phyloP scores from a whole-genome alignment of 2,113 vertebrate genomes.

The Acrocephalus kingi region DNA sequence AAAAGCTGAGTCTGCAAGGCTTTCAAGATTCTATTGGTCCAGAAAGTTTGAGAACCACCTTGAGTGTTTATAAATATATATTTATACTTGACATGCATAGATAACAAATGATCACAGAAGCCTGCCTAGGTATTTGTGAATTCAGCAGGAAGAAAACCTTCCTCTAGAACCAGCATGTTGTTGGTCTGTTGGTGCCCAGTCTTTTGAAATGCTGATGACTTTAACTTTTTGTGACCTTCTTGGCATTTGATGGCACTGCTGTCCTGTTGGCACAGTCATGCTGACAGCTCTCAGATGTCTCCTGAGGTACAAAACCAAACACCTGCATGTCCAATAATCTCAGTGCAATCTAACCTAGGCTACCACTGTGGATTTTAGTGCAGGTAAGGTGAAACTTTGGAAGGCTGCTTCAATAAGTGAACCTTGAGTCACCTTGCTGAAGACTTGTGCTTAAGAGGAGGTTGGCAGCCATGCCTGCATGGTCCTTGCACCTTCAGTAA shows the following conservation, averaged over 20 bases:
- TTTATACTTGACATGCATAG: background rate
- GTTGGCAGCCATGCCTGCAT: background rate
- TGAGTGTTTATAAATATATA: background rate
- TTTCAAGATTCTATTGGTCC: background rate
- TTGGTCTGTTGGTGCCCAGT: background rate
- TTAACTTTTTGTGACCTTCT: background rate
- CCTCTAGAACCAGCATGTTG: background rate
- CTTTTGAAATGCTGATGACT: background rate
- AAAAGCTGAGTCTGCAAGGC: background rate
- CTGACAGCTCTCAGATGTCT: background rate
- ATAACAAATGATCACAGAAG: background rate
- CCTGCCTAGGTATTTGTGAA: background rate
- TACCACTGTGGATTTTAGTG: background rate
- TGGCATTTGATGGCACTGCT: background rate
- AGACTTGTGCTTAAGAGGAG: background rate
- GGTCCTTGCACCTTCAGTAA: background rate
- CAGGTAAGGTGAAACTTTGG: background rate
- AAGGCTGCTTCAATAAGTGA: rapidly evolving
- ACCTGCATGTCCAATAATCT: background rate
- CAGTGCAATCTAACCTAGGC: background rate
- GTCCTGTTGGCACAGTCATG: background rate
- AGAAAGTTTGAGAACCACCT: background rate
- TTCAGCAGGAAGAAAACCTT: background rate
- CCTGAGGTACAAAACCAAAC: background rate
- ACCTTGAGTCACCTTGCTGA: background rate